Conservation (phyloP, 2,113 vertebrate genomes). For the Platycercus adscitus region DNA sequence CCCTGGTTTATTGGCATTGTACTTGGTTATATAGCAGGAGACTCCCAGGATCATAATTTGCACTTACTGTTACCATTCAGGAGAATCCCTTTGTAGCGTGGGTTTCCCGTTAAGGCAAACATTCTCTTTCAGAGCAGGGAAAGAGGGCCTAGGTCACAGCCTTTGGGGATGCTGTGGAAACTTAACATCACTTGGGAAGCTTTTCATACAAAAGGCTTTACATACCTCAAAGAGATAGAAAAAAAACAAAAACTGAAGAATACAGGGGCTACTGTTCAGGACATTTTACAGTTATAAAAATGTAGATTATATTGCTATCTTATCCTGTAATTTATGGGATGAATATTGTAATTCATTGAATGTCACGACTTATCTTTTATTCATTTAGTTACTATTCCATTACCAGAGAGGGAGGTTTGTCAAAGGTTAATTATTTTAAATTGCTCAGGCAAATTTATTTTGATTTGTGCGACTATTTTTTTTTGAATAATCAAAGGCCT, state of each 20-base stretch:
- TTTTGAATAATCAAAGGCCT: conserved; percentile 76
- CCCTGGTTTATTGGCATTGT: conserved; percentile 68
- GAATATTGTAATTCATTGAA: conserved; percentile 81
- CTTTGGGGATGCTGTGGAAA: not conserved
- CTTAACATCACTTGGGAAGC: not conserved
- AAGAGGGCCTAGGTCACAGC: not conserved
- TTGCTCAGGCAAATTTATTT: conserved; percentile 83
- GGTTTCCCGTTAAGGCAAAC: not conserved
- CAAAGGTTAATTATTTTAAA: conserved; percentile 87
- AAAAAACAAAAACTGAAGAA: not conserved
- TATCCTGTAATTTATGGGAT: conserved; percentile 76
- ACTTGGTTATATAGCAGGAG: conserved; percentile 57
- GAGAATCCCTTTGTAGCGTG: conserved; percentile 13
- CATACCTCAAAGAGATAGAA: not conserved
- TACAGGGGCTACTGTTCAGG: conserved; percentile 42
- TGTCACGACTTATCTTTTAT: conserved; percentile 85
- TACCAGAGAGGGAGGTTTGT: conserved; percentile 79
- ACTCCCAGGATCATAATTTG: conserved; percentile 69
- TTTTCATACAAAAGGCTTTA: accelerated
- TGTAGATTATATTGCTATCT: conserved; percentile 63
- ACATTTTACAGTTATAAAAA: conserved; percentile 70
- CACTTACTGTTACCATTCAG: conserved; percentile 49
- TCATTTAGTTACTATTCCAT: conserved; percentile 83
- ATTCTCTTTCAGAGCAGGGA: not conserved
- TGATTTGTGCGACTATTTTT: conserved; percentile 78